These are phyloP conservation scores for Centropus unirufus DNA, from an alignment of 2,113 vertebrate species.

Conservation along the genomic window DNA sequence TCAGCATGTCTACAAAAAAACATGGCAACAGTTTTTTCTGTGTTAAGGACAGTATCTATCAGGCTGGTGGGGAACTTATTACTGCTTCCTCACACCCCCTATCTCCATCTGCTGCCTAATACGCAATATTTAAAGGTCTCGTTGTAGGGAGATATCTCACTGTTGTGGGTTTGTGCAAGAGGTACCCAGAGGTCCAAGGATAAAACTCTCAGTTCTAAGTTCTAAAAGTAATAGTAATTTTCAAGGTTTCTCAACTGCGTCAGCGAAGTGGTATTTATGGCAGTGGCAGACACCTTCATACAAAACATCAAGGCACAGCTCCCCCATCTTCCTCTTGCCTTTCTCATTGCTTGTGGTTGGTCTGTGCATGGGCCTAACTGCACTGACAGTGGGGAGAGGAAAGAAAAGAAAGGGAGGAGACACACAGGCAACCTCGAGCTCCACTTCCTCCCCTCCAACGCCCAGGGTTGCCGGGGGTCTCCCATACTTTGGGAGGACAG, in stretches of 20 bases:
- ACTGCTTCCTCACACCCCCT: not conserved
- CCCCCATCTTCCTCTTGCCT: not conserved
- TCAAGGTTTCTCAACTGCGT: not conserved
- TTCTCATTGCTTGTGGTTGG: not conserved
- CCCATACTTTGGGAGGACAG: not conserved
- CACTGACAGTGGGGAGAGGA: not conserved
- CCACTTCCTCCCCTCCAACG: not conserved
- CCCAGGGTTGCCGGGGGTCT: not conserved
- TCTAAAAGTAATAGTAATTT: not conserved
- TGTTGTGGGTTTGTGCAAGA: not conserved
- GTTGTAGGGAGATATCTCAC: not conserved
- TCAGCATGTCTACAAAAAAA: not conserved
- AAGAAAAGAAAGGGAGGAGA: not conserved
- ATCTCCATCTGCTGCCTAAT: constrained; percentile 24
- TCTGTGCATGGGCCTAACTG: not conserved
- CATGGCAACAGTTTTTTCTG: not conserved
- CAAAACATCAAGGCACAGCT: not conserved
- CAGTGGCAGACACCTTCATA: not conserved
- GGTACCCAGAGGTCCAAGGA: not conserved
- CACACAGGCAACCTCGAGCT: not conserved
- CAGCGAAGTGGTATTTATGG: not conserved
- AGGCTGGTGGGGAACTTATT: not conserved
- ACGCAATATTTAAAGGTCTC: not conserved
- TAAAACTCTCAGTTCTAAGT: not conserved
- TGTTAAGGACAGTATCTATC: not conserved